These are phyloP conservation scores for Tupiocoris notatus DNA, from an alignment of 2,888 invertebrate species.

Conservation along the genomic window DNA sequence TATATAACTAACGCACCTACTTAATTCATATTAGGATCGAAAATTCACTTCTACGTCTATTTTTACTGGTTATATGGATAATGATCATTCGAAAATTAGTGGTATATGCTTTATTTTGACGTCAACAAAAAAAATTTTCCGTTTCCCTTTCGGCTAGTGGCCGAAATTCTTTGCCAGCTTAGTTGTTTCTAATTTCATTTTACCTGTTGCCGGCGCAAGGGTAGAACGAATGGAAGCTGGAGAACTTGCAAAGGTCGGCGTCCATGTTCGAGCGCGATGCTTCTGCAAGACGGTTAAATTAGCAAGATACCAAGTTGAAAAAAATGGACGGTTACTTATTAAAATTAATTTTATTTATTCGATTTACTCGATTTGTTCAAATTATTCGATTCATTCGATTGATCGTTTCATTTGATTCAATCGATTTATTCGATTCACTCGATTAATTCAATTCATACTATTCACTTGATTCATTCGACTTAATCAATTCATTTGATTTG, in stretches of 20 bases:
- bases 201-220: conserved; percentile 38
- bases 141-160: not conserved
- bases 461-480: too few species aligned
- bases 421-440: too few species aligned
- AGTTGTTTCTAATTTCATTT: conserved; percentile 5
- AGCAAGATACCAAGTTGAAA: too few species aligned
- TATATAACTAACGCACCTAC: too few species aligned
- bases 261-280: conserved; percentile 17
- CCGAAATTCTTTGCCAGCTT: conserved; percentile 7
- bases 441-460: too few species aligned
- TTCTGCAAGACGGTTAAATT: conserved; percentile 13
- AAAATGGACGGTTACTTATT: too few species aligned
- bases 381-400: too few species aligned
- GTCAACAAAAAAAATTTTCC: conserved; percentile 8
- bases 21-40: not conserved
- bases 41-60: not conserved
- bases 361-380: too few species aligned
- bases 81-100: not conserved
- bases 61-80: not conserved
- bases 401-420: too few species aligned
- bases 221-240: conserved; percentile 33
- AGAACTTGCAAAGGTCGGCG: conserved; percentile 36
- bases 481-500: too few species aligned
- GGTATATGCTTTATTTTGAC: conserved; percentile 13
- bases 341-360: too few species aligned